Evolutionary conservation across 2,797 vertebrate genomes (phyloP).

Genomic region (Mergus octosetaceus): DNA sequence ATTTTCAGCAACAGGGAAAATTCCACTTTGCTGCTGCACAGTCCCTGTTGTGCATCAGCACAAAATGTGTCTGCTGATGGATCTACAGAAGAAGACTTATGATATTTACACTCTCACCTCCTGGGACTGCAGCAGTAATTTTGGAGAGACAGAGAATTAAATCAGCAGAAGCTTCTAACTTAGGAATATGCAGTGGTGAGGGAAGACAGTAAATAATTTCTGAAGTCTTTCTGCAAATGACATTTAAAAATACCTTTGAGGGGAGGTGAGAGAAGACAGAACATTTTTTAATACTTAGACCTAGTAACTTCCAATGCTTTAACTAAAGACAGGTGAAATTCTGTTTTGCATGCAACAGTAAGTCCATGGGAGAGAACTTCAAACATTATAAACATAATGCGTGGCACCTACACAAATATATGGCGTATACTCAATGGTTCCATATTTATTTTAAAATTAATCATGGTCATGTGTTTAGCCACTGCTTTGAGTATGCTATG

Average conservation of each 20-base stretch:
- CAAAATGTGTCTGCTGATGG: slow-evolving; percentile 34
- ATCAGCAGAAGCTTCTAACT: not conserved
- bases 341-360: not conserved
- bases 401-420: not conserved
- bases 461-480: not conserved
- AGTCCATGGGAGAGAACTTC: not conserved
- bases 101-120: slow-evolving; percentile 2
- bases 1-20: not conserved
- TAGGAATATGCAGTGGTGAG: not conserved
- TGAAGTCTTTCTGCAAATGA: not conserved
- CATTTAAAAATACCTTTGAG: not conserved
- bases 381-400: not conserved
- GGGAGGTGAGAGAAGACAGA: not conserved
- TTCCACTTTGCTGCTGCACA: not conserved
- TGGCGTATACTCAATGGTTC: not conserved
- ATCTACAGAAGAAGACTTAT: slow-evolving; percentile 29
- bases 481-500: not conserved
- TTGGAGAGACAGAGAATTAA: not conserved
- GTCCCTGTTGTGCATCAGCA: not conserved
- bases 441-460: not conserved
- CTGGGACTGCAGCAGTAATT: slow-evolving; percentile 5
- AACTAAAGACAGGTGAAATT: not conserved
- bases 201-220: slow-evolving; percentile 15
- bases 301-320: not conserved
- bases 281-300: not conserved